A percentile compares a stretch with the other conserved stretches of the same genome.
These are phyloP conservation scores for Formica exsecta DNA, from an alignment of 1,140 invertebrate species.

Conservation along the genomic window DNA sequence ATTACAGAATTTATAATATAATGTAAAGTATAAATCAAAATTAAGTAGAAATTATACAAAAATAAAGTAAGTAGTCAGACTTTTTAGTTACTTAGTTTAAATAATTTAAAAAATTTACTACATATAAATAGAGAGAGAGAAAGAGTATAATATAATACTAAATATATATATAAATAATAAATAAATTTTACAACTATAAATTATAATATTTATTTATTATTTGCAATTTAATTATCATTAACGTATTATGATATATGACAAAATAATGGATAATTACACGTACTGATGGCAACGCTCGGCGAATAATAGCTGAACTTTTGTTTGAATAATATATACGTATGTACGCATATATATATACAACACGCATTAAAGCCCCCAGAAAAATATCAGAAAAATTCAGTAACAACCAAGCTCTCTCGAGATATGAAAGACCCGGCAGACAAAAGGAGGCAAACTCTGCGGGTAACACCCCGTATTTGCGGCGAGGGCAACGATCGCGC, in stretches of 20 bases:
- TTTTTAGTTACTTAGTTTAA: background rate
- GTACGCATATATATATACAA: background rate
- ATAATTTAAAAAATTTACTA: background rate
- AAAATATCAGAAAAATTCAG: slow-evolving; percentile 37
- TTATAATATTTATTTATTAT: background rate
- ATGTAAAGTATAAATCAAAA: background rate
- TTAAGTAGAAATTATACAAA: slow-evolving; percentile 36
- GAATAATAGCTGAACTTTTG: background rate
- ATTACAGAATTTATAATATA: background rate
- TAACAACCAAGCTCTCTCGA: slow-evolving; percentile 50
- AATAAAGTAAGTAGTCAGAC: too few species aligned
- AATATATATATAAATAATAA: background rate
- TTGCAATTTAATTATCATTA: background rate
- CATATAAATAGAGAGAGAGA: background rate
- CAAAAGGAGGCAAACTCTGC: slow-evolving; percentile 39
- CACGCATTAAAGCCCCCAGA: background rate
- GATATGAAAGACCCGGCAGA: slow-evolving; percentile 5
- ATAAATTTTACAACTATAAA: background rate
- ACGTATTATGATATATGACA: slow-evolving; percentile 6
- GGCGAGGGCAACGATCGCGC: slow-evolving; percentile 60
- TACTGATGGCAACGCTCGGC: background rate
- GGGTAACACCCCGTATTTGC: slow-evolving; percentile 64
- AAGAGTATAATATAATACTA: background rate
- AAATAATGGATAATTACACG: background rate
- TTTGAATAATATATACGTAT: background rate